phyloP scores from a whole-genome alignment of 23 tunicate genomes.

The Clavelina lepadiformis region DNA sequence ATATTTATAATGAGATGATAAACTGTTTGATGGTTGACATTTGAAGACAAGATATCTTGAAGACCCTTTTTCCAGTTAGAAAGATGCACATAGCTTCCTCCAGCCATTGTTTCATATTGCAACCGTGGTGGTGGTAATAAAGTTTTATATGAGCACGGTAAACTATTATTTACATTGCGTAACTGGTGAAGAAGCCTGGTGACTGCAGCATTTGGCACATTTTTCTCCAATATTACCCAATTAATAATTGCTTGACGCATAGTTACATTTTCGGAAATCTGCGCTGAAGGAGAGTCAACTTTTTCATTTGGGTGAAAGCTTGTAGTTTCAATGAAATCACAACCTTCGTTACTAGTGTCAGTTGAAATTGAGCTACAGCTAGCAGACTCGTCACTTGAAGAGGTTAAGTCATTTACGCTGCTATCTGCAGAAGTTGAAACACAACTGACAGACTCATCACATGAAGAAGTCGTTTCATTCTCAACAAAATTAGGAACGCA shows the following conservation, averaged over 20 bases:
- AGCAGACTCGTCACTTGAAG: no score
- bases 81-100: constrained; percentile 41
- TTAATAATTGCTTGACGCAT: background rate
- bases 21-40: background rate
- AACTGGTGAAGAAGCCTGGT: constrained; percentile 21
- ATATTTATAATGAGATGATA: constrained; percentile 30
- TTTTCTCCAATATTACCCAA: constrained; percentile 38
- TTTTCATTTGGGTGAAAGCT: no score
- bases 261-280: no score
- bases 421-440: no score
- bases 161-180: constrained; percentile 9
- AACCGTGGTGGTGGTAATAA: constrained; percentile 26
- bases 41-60: background rate
- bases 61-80: constrained; percentile 28
- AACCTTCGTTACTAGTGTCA: no score
- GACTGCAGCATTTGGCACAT: constrained; percentile 46
- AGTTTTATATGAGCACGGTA: constrained; percentile 18
- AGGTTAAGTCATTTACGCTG: no score
- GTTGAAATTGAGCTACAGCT: no score
- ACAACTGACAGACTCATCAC: no score
- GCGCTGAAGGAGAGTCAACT: no score
- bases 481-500: no score
- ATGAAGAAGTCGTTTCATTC: no score
- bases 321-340: no score
- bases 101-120: constrained; percentile 7